phyloP scores from a whole-genome alignment of 2,113 vertebrate genomes.

The Psilopogon haemacephalus region DNA sequence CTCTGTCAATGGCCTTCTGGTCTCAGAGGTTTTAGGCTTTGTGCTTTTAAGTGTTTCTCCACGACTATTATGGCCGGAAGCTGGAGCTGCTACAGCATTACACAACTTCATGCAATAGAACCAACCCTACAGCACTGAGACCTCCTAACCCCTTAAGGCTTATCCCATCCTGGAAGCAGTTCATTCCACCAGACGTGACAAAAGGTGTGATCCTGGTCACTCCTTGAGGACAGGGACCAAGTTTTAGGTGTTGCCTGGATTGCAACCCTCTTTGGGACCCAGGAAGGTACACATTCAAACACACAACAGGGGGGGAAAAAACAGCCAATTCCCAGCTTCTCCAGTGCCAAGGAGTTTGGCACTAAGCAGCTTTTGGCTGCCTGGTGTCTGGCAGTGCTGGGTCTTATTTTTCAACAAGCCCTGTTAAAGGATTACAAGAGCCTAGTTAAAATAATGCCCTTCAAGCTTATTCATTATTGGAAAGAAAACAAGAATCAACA shows the following conservation, averaged over 20 bases:
- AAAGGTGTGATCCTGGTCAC: rapidly evolving
- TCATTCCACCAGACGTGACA: neutral
- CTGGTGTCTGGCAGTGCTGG: conserved; percentile 4
- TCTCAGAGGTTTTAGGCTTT: rapidly evolving
- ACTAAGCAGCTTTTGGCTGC: conserved; percentile 31
- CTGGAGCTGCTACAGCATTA: no score
- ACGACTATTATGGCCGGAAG: neutral
- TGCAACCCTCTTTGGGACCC: neutral
- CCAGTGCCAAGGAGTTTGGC: conserved; percentile 41
- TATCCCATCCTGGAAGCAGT: neutral
- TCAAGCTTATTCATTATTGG: conserved; percentile 21
- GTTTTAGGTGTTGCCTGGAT: neutral
- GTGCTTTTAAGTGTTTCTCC: neutral
- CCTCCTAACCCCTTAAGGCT: neutral
- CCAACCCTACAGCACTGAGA: rapidly evolving
- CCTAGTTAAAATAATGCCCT: conserved; percentile 62
- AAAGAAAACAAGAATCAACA: conserved; percentile 32
- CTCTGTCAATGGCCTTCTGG: neutral
- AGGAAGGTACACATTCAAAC: neutral
- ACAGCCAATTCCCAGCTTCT: neutral
- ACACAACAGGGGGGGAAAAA: neutral
- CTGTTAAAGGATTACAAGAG: conserved; percentile 48
- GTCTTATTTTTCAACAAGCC: conserved; percentile 49
- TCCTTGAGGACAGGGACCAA: neutral
- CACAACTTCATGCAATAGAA: neutral